Evolutionary conservation across 1,140 invertebrate genomes (phyloP), one percentile per base, ranked within the genome.

Genomic region (Charaxes varanes): DNA sequence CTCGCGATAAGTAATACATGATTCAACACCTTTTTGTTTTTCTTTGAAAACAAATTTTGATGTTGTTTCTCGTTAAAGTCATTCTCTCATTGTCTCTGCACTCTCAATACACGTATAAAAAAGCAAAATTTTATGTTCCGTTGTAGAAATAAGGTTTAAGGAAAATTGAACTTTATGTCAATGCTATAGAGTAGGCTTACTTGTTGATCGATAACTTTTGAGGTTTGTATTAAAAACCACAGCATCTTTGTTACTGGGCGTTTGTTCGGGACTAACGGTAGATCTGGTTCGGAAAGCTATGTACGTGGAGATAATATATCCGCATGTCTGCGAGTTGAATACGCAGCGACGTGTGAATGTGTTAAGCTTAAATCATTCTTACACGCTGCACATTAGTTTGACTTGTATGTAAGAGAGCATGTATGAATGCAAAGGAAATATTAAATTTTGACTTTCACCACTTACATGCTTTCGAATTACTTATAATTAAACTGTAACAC

Each of bases 231-330:
- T 11, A 11, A 18, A 35, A 44, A 31, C 21, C 40, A 8, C 41
- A 65, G 63, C 62, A 62, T 67, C 69, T 73, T 67, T 73, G 63
- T 65, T 60, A 51, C 44, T 15, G 33, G 27, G 27, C 27, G 14
- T 28, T 28, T 28, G 27, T 28, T 28, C 27, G 27, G 30, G 36
- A 38, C 50, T 73, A 73, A 73, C 69, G 66, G 69, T 69, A 68
- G 52, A 52, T 64, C 63, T 45, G 62, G 68, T 69, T 69, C 60
- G 35, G 51, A 55, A 58, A 50, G 53, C 53, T 54, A 43, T 43
- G 24, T 35, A 38, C 26, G 12, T 38, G 35, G 32, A 34, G 31
- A 24, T 41, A 15, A 14, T 28, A 15, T 28, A 28, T 28, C 7
- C 6, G 6, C 12, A 8, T 5, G 23, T 23, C 4, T 35, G 15